These are phyloP conservation scores for Pyrrhura leucotis DNA, from an alignment of 2,797 vertebrate species.

Conservation along the genomic window DNA sequence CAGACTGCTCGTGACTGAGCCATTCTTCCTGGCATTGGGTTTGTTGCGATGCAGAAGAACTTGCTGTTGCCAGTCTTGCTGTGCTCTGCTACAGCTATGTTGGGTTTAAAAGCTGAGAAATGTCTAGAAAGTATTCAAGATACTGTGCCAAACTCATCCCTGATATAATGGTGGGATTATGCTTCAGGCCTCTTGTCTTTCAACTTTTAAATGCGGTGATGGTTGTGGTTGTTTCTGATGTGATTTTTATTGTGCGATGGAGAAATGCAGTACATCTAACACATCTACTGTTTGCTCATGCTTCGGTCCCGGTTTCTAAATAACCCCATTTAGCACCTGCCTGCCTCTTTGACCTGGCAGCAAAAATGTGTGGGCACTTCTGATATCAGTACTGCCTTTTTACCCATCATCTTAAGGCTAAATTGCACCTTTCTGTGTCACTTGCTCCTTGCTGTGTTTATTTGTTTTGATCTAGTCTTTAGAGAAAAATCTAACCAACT, in stretches of 20 bases:
- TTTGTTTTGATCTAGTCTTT: slow-evolving; percentile 29
- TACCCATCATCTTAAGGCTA: slow-evolving; percentile 20
- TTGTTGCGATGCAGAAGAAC: background rate
- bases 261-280: background rate
- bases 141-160: background rate
- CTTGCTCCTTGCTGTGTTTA: background rate
- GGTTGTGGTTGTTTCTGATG: background rate
- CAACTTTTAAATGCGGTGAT: background rate
- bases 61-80: background rate
- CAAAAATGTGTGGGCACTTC: slow-evolving; percentile 28
- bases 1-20: background rate
- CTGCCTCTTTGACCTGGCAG: background rate
- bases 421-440: slow-evolving; percentile 29
- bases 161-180: background rate
- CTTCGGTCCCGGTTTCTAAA: background rate
- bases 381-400: slow-evolving; percentile 7
- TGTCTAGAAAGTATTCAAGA: background rate
- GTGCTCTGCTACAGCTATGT: background rate
- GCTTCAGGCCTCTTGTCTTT: background rate
- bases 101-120: background rate
- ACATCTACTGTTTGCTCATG: background rate
- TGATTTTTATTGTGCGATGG: background rate
- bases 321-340: slow-evolving; percentile 39
- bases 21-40: background rate
- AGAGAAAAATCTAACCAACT: background rate